Percentiles rank a stretch among this genome's conserved stretches.
These are phyloP conservation scores for Sycophila texana DNA, from an alignment of 2,888 invertebrate species.

Conservation along the genomic window DNA sequence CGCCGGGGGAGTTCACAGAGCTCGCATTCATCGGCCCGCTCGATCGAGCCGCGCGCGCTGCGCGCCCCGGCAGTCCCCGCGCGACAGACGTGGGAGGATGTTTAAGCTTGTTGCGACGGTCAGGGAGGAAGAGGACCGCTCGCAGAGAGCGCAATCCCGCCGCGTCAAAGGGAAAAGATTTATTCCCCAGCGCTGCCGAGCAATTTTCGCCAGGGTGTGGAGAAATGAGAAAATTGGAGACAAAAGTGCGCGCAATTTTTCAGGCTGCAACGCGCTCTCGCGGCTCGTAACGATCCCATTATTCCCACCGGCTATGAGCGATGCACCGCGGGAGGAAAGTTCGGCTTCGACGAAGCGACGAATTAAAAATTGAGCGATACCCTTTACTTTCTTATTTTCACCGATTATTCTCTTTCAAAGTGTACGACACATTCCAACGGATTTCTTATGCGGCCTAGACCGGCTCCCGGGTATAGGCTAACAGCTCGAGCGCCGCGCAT, in stretches of 20 bases:
- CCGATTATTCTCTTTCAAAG: too few relatives aligned
- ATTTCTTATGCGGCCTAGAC: too few relatives aligned
- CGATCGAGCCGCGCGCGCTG: slow-evolving; percentile 18
- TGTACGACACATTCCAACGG: too few relatives aligned
- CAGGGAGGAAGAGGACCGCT: slow-evolving; percentile 21
- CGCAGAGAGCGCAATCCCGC: slow-evolving; percentile 34
- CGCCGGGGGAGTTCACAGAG: background rate
- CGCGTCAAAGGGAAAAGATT: slow-evolving; percentile 45
- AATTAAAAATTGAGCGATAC: too few relatives aligned
- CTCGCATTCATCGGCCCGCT: slow-evolving; percentile 2
- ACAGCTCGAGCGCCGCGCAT: background rate
- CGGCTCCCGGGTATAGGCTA: background rate
- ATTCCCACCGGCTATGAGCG: too few relatives aligned
- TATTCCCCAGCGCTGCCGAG: slow-evolving; percentile 32
- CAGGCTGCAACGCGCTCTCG: background rate
- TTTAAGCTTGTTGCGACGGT: slow-evolving; percentile 40
- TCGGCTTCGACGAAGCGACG: too few relatives aligned
- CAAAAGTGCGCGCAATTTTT: slow-evolving; percentile 25
- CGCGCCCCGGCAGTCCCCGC: slow-evolving; percentile 2
- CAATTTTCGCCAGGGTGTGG: slow-evolving; percentile 38
- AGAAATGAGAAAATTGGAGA: slow-evolving; percentile 40
- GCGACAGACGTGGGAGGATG: slow-evolving; percentile 17
- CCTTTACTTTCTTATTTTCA: too few relatives aligned
- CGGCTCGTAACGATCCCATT: too few relatives aligned
- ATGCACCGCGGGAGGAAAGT: too few relatives aligned